phyloP scores from a whole-genome alignment of 2,797 vertebrate species.

The Trachops cirrhosus region DNA sequence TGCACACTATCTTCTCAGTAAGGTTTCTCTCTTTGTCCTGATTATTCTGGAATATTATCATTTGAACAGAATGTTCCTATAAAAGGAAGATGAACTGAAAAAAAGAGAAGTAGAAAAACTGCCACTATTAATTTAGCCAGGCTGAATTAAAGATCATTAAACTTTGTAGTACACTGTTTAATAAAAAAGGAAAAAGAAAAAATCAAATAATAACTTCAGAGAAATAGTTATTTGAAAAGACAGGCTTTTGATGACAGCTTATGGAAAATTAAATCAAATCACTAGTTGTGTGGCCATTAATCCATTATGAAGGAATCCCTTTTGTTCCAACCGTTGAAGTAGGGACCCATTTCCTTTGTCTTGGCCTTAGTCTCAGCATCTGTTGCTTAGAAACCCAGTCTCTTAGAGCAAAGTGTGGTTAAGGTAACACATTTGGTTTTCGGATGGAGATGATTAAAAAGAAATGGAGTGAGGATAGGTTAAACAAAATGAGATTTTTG shows the following conservation, averaged over 20 bases:
- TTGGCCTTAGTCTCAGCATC: neutral
- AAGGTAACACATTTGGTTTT: conserved; percentile 50
- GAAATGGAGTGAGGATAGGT: neutral
- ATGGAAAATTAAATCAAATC: conserved; percentile 56
- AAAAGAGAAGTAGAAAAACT: neutral
- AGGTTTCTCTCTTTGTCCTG: neutral
- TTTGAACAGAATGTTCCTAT: neutral
- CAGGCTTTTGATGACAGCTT: neutral
- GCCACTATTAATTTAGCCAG: conserved; percentile 7
- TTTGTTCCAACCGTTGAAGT: conserved; percentile 24
- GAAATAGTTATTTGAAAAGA: conserved; percentile 48
- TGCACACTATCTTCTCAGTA: neutral
- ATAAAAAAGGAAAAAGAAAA: neutral
- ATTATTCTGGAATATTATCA: neutral
- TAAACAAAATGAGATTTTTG: conserved; percentile 47
- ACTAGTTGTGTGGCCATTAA: neutral
- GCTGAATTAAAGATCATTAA: conserved; percentile 11
- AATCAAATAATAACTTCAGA: conserved; percentile 1
- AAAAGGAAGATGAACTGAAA: neutral
- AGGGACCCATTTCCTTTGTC: conserved; percentile 17
- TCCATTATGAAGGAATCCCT: conserved; percentile 47
- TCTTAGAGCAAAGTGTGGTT: conserved; percentile 58
- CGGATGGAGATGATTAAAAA: conserved; percentile 44
- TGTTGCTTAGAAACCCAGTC: conserved; percentile 59
- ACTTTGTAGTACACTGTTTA: neutral